Conservation (phyloP, 2,113 vertebrate species). For the Smithornis capensis region DNA sequence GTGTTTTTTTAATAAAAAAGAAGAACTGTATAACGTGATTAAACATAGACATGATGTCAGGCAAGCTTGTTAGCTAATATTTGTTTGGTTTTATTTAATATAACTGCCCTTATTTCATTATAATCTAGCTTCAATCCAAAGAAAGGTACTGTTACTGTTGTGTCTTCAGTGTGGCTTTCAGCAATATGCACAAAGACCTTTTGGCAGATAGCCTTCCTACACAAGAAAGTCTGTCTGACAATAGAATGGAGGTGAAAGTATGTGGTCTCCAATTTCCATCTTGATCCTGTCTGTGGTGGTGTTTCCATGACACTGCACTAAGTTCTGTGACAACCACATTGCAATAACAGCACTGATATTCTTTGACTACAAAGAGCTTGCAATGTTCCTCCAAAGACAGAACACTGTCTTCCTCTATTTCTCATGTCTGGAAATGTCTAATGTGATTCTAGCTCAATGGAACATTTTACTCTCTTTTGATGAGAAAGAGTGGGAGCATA, state of each 20-base stretch:
- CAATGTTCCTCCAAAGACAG: not conserved
- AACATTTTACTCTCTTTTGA: not conserved
- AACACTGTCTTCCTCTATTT: not conserved
- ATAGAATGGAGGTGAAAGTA: not conserved
- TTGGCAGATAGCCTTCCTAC: not conserved
- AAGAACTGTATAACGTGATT: not conserved
- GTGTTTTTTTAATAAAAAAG: not conserved
- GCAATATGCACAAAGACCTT: not conserved
- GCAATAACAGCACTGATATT: not conserved
- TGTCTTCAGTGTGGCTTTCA: not conserved
- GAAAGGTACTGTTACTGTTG: not conserved
- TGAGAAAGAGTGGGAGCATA: not conserved
- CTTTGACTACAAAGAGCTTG: not conserved
- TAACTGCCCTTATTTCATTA: not conserved
- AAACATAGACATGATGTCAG: not conserved
- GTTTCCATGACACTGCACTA: not conserved
- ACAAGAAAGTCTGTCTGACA: not conserved
- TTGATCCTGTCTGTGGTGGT: not conserved
- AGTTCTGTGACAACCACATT: not conserved
- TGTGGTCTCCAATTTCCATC: not conserved
- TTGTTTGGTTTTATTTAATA: not conserved
- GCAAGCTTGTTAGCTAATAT: not conserved
- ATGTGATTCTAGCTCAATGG: not conserved
- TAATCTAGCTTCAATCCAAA: not conserved
- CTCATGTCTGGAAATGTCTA: not conserved